phyloP scores from a whole-genome alignment of 2,797 vertebrate species.

The Hafferia zeledoni region DNA sequence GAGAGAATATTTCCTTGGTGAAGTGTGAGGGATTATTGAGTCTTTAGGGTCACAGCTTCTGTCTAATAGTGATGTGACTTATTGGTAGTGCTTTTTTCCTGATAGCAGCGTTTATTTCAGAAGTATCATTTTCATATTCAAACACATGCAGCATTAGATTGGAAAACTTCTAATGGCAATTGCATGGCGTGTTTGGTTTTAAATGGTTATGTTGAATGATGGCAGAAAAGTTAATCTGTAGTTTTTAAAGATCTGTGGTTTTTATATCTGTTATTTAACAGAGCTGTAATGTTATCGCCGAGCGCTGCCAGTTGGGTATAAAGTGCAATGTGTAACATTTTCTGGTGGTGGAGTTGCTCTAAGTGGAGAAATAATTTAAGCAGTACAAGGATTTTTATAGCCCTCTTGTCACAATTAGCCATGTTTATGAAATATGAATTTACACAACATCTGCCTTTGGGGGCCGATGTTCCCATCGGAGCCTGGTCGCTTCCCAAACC shows the following conservation, averaged over 20 bases:
- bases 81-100: neutral
- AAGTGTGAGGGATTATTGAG: neutral
- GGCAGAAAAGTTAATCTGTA: neutral
- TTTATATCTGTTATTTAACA: neutral
- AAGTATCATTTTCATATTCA: slow-evolving; percentile 2
- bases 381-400: slow-evolving; percentile 12
- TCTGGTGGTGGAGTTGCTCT: neutral
- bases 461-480: neutral
- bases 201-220: neutral
- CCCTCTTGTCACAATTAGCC: slow-evolving; percentile 45
- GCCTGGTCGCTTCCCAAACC: accelerated
- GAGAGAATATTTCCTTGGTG: neutral
- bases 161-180: neutral
- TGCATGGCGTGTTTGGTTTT: neutral
- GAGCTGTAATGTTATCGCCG: neutral
- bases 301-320: neutral
- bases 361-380: slow-evolving; percentile 34
- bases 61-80: neutral
- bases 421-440: slow-evolving; percentile 44
- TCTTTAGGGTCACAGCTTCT: neutral
- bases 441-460: neutral
- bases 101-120: neutral
- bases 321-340: neutral
- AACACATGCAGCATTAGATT: neutral
- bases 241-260: neutral